Evolutionary conservation across 1,140 invertebrate species (phyloP).

Genomic region (Drosophila seguyi): DNA sequence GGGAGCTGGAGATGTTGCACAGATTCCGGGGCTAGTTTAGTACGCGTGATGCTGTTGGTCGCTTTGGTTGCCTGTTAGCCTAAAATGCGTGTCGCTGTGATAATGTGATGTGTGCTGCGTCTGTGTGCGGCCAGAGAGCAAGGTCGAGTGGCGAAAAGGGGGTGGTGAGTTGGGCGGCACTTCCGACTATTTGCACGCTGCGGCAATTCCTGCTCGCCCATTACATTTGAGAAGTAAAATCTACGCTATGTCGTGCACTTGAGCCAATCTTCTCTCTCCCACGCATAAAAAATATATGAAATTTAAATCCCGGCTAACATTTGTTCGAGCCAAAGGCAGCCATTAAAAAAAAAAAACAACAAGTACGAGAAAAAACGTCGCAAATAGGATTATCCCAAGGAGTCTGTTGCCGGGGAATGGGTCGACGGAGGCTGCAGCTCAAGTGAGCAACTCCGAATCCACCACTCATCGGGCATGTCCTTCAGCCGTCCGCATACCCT

Average conservation of each 20-base stretch:
- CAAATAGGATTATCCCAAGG: slow-evolving; percentile 76
- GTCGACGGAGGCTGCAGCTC: slow-evolving; percentile 10
- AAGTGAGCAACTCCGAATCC: slow-evolving; percentile 66
- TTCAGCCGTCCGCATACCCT: not conserved
- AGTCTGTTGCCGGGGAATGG: slow-evolving; percentile 28
- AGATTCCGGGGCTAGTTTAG: slow-evolving; percentile 50
- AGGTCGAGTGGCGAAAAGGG: not conserved
- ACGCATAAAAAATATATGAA: slow-evolving; percentile 41
- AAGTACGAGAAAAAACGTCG: slow-evolving; percentile 1
- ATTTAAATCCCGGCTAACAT: slow-evolving; percentile 65
- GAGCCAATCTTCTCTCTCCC: slow-evolving; percentile 72
- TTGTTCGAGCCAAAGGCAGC: slow-evolving; percentile 35
- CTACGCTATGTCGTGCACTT: slow-evolving; percentile 78
- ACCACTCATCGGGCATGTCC: slow-evolving; percentile 42
- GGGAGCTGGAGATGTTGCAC: slow-evolving; percentile 3
- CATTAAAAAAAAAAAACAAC: slow-evolving; percentile 13
- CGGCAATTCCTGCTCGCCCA: slow-evolving; percentile 56
- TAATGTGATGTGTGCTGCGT: slow-evolving; percentile 69
- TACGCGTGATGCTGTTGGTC: slow-evolving; percentile 61
- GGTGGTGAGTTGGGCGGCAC: not conserved
- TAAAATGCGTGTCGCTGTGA: slow-evolving; percentile 82
- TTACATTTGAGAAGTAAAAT: slow-evolving; percentile 85
- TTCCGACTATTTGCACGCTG: not conserved
- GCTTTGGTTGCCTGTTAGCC: slow-evolving; percentile 77
- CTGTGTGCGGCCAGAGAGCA: slow-evolving; percentile 26